Percentiles rank a stretch among this genome's conserved stretches.
phyloP scores from a whole-genome alignment of 2,797 vertebrate species.

The Catharus ustulatus region DNA sequence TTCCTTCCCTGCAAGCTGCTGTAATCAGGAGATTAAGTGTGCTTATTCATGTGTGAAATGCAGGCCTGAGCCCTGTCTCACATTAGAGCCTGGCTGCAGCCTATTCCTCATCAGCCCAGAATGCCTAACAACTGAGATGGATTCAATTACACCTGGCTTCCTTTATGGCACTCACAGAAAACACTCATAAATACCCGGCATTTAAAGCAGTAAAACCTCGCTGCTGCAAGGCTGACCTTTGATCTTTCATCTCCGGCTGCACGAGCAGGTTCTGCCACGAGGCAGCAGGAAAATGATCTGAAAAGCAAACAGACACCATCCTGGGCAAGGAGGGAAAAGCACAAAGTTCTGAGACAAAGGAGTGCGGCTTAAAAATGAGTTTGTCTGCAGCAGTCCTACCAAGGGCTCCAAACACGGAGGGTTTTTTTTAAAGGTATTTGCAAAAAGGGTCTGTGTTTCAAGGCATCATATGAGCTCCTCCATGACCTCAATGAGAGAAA shows the following conservation, averaged over 20 bases:
- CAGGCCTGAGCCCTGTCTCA: slow-evolving; percentile 83
- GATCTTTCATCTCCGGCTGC: slow-evolving; percentile 13
- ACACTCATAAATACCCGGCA: slow-evolving; percentile 50
- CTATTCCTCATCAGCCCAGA: slow-evolving; percentile 67
- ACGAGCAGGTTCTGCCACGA: slow-evolving; percentile 14
- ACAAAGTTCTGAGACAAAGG: neutral
- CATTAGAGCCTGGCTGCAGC: slow-evolving; percentile 70
- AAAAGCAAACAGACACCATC: neutral
- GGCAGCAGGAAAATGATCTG: neutral
- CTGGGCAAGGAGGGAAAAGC: accelerated
- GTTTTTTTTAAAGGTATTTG: neutral
- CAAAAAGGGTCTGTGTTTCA: neutral
- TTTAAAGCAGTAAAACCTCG: slow-evolving; percentile 50
- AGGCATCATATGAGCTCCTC: neutral
- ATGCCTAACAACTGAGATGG: slow-evolving; percentile 71
- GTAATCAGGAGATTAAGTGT: slow-evolving; percentile 82
- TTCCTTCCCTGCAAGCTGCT: neutral
- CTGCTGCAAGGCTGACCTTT: neutral
- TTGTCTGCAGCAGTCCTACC: neutral
- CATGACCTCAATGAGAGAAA: neutral
- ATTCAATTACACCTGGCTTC: slow-evolving; percentile 74
- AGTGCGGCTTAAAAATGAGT: accelerated
- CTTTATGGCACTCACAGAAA: slow-evolving; percentile 39
- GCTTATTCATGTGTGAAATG: slow-evolving; percentile 84
- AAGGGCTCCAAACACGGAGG: neutral